Conservation (phyloP, 1,140 invertebrate species). For the Hirudo medicinalis region DNA sequence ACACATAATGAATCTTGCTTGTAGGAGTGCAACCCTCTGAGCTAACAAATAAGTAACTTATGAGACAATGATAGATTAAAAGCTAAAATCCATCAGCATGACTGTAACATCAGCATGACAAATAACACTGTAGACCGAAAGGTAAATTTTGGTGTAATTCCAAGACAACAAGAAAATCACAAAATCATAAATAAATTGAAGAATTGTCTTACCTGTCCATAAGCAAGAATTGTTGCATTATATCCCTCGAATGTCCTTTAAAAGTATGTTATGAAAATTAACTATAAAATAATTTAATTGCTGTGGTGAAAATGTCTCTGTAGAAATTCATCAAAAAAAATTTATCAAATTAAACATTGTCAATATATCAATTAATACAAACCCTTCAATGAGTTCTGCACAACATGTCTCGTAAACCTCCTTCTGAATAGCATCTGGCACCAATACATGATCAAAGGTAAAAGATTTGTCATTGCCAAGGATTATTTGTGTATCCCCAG, state of each 20-base stretch:
- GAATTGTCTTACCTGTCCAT: conserved; percentile 42
- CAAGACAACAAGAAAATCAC: neutral
- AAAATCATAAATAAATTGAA: conserved; percentile 3
- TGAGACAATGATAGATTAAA: too few relatives aligned
- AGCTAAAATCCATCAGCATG: too few relatives aligned
- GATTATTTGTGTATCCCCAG: conserved; percentile 51
- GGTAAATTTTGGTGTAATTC: neutral
- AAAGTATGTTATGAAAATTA: conserved; percentile 18
- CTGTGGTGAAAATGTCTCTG: neutral
- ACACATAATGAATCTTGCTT: too few relatives aligned
- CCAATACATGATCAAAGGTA: conserved; percentile 77
- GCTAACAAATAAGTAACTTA: too few relatives aligned
- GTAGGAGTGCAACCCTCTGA: too few relatives aligned
- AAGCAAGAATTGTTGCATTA: conserved; percentile 47
- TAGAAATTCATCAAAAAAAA: neutral
- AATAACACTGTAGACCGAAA: neutral
- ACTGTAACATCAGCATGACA: too few relatives aligned
- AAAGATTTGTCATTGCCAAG: conserved; percentile 53
- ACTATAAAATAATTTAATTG: neutral
- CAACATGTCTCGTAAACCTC: conserved; percentile 65
- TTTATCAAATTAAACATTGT: neutral
- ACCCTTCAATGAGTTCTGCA: conserved; percentile 53
- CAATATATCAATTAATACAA: conserved; percentile 19
- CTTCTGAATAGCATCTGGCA: conserved; percentile 53
- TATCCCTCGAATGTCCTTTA: conserved; percentile 44